phyloP scores from a whole-genome alignment of 2,113 vertebrate genomes.

The Panthera uncia region DNA sequence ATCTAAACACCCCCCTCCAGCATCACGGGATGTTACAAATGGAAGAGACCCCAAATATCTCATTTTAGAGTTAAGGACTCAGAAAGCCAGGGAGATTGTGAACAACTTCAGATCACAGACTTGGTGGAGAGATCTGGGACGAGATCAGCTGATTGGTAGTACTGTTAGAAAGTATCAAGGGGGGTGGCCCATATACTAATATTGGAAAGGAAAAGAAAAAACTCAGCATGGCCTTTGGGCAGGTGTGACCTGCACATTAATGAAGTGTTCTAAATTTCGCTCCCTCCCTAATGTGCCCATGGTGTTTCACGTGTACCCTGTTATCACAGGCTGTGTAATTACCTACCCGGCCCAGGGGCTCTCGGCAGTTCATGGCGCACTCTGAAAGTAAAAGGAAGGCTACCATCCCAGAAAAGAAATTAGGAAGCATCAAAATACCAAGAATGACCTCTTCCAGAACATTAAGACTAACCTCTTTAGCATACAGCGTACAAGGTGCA shows the following conservation, averaged over 20 bases:
- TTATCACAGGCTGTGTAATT: not conserved
- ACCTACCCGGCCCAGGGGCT: not conserved
- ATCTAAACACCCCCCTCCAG: not conserved
- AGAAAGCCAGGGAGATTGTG: not conserved
- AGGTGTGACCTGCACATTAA: not conserved
- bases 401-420: not conserved
- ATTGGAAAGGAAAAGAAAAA: not conserved
- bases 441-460: not conserved
- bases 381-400: not conserved
- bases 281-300: not conserved
- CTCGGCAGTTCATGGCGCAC: rapidly evolving
- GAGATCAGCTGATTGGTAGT: not conserved
- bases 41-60: not conserved
- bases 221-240: not conserved
- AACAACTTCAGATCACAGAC: not conserved
- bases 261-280: not conserved
- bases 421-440: not conserved
- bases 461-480: not conserved
- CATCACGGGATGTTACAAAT: not conserved
- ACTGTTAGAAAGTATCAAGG: not conserved
- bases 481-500: no score
- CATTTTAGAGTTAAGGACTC: not conserved
- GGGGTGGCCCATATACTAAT: not conserved
- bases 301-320: not conserved
- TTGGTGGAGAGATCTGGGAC: not conserved